phyloP scores from a whole-genome alignment of 53 echinoderm and acorn worm genomes.

The Pentamera pediparva region DNA sequence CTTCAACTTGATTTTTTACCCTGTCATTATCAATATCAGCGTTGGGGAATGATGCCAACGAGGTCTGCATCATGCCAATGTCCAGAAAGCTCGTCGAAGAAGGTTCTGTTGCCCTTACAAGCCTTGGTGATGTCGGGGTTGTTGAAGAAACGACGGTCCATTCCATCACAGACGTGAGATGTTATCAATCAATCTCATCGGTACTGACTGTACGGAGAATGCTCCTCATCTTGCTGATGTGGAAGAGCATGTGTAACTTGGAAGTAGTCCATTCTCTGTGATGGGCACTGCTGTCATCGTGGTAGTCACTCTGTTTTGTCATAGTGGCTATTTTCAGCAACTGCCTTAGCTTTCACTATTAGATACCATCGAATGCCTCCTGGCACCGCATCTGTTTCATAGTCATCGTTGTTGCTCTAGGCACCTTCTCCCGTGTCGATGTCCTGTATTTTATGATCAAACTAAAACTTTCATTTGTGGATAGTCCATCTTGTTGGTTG shows the following conservation, averaged over 20 bases:
- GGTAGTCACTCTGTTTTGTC: background rate
- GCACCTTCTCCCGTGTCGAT: background rate
- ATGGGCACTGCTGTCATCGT: background rate
- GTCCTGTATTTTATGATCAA: too few species aligned
- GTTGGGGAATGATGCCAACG: background rate
- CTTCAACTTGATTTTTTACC: background rate
- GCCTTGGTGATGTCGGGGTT: background rate
- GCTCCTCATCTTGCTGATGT: background rate
- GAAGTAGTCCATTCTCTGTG: background rate
- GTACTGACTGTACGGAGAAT: background rate
- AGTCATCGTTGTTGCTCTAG: background rate
- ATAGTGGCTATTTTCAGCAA: background rate
- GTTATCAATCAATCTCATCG: too few species aligned
- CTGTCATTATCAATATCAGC: background rate
- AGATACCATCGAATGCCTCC: background rate
- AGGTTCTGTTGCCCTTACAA: background rate
- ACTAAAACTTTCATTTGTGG: too few species aligned
- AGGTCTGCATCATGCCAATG: background rate
- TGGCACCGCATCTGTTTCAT: slow-evolving; percentile 1
- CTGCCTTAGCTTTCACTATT: background rate
- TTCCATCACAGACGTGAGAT: background rate
- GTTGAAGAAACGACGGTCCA: background rate
- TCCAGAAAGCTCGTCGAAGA: background rate
- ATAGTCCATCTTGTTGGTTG: too few species aligned
- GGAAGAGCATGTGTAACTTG: background rate